Evolutionary conservation across 2,888 invertebrate genomes (phyloP), one percentile per base, ranked within the genome.

Genomic region (Parelbella ahira): DNA sequence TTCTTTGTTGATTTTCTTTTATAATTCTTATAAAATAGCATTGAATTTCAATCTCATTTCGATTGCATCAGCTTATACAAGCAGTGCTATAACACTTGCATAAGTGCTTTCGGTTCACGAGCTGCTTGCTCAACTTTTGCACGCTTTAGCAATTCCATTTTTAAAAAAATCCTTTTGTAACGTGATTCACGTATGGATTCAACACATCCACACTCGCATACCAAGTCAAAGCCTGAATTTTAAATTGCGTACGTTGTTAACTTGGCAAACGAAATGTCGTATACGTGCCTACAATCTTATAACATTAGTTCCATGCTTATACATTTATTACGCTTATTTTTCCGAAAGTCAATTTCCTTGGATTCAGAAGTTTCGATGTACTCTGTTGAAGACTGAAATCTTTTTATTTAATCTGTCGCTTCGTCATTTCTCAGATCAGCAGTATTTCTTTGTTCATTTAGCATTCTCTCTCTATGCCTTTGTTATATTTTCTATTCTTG

Each of bases 151-250:
- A 9, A 21, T 37, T 20, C 8, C 4, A n/a, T n/a, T n/a, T 18
- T 18, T 2, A 24, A 29, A 32, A 38, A 30, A 2, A 7, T 8
- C 19, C 15, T 38, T 15, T 24, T 4, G 9, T 15, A 9, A 13
- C 12, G 19, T 21, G 13, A 30, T 38, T 38, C 15, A 30, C 7
- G 18, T 30, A 23, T 11, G 8, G 5, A 37, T 37, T 37, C 15
- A 21, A 18, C 37, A 27, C 20, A 37, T 27, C 37, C 9, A 37
- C 37, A 20, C 20, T 23, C 5, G 19, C 24, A 19, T 24, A 24
- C 23, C 23, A 11, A 23, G 8, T 6, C 33, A 15, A 20, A 27
- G 8, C 6, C 37, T 37, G 41, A 41, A 41, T 41, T 41, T 41
- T 25, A 33, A 41, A 33, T 27, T 9, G 25, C 41, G 5, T 41